Conservation (phyloP, 2,797 vertebrate genomes). For the Oreortyx pictus region DNA sequence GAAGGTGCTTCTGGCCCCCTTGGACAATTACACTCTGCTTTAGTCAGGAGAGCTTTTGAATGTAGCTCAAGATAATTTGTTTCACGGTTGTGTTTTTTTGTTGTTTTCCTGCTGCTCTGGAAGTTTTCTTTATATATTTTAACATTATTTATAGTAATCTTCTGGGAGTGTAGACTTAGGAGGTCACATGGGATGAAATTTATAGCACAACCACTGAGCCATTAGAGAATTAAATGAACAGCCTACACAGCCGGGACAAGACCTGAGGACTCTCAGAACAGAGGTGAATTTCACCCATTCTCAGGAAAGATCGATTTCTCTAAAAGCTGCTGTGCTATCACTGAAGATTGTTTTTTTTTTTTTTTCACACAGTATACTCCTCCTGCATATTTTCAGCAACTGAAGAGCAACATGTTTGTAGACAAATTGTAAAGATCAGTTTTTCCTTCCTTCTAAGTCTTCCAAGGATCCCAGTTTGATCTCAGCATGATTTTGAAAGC, state of each 20-base stretch:
- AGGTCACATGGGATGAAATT: background rate
- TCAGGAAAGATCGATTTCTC: background rate
- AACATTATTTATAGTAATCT: background rate
- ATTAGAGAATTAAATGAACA: background rate
- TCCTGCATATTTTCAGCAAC: background rate
- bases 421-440: slow-evolving; percentile 27
- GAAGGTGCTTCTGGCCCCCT: background rate
- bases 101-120: background rate
- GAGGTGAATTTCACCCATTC: background rate
- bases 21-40: background rate
- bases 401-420: slow-evolving; percentile 37
- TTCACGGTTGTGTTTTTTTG: background rate
- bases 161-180: background rate
- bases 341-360: background rate
- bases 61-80: background rate
- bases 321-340: background rate
- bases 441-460: slow-evolving; percentile 29
- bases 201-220: background rate
- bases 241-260: background rate
- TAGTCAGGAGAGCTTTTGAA: background rate
- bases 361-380: background rate
- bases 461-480: slow-evolving; percentile 59
- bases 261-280: background rate
- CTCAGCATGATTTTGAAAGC: slow-evolving; percentile 69
- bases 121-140: background rate